phyloP scores from a whole-genome alignment of 2,888 invertebrate species.

The Limnephilus rhombicus region DNA sequence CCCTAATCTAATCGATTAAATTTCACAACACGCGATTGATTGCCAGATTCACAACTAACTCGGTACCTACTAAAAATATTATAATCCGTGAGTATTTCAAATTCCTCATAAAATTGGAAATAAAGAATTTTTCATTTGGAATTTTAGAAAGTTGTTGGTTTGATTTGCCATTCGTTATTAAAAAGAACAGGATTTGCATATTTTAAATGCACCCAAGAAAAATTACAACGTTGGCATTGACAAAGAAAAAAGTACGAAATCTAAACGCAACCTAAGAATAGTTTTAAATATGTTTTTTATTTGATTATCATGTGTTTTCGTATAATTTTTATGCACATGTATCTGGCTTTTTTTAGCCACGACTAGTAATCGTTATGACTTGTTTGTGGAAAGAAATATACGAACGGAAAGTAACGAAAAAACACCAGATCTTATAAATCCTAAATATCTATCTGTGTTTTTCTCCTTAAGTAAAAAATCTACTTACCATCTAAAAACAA shows the following conservation, averaged over 20 bases:
- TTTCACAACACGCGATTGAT: constrained; percentile 13
- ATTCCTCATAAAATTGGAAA: neutral
- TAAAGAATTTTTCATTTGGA: neutral
- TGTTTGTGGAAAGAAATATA: neutral
- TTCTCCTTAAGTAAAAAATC: too few relatives aligned
- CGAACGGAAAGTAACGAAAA: neutral
- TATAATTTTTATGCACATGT: too few relatives aligned
- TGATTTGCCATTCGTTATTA: too few relatives aligned
- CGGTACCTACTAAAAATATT: neutral
- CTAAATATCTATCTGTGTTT: too few relatives aligned
- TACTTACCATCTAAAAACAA: neutral
- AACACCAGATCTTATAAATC: too few relatives aligned
- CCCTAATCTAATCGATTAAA: too few relatives aligned
- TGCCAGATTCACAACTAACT: neutral
- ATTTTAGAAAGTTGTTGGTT: neutral
- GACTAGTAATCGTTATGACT: too few relatives aligned
- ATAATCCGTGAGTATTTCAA: neutral
- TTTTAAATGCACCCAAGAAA: neutral
- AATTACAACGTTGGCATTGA: neutral
- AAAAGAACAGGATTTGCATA: neutral
- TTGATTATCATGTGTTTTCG: too few relatives aligned
- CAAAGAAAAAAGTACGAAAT: neutral
- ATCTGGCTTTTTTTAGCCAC: too few relatives aligned
- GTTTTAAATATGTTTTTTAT: too few relatives aligned
- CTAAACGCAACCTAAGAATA: neutral